phyloP scores from a whole-genome alignment of 2,888 invertebrate genomes.

The Eubasilissa splendida region DNA sequence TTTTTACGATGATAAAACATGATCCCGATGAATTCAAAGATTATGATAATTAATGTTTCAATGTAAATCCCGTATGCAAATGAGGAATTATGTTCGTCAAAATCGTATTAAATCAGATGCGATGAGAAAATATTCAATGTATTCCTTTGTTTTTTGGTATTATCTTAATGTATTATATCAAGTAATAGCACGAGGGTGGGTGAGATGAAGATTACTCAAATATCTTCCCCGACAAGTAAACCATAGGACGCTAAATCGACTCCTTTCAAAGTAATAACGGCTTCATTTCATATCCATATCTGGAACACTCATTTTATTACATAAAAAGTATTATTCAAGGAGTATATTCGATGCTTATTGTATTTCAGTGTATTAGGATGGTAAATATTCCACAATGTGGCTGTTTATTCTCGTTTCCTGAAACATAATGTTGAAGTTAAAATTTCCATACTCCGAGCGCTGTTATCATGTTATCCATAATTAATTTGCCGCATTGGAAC shows the following conservation, averaged over 20 bases:
- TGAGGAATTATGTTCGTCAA: conserved; percentile 32
- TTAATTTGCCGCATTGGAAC: conserved; percentile 52
- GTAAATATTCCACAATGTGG: too few relatives aligned
- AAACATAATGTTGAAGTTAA: not conserved
- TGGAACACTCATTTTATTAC: too few relatives aligned
- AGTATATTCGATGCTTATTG: too few relatives aligned
- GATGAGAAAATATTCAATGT: conserved; percentile 27
- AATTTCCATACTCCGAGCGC: conserved; percentile 50
- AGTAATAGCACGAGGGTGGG: conserved; percentile 1
- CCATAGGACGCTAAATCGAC: conserved; percentile 23
- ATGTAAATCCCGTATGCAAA: conserved; percentile 36
- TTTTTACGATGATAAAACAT: conserved; percentile 4
- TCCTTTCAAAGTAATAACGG: not conserved
- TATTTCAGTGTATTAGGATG: too few relatives aligned
- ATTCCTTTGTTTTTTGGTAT: conserved; percentile 13
- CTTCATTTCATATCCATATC: not conserved
- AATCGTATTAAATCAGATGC: conserved; percentile 25
- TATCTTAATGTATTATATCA: not conserved
- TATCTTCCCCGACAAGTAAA: conserved; percentile 8
- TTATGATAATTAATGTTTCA: conserved; percentile 38
- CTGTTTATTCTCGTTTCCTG: not conserved
- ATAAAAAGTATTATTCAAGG: too few relatives aligned
- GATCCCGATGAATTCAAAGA: conserved; percentile 21
- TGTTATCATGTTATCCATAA: conserved; percentile 54
- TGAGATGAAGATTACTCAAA: conserved; percentile 20